Evolutionary conservation across 2,888 invertebrate species (phyloP), one percentile per base, ranked within the genome.

Genomic region (Vannuccia rotundouncinata): DNA sequence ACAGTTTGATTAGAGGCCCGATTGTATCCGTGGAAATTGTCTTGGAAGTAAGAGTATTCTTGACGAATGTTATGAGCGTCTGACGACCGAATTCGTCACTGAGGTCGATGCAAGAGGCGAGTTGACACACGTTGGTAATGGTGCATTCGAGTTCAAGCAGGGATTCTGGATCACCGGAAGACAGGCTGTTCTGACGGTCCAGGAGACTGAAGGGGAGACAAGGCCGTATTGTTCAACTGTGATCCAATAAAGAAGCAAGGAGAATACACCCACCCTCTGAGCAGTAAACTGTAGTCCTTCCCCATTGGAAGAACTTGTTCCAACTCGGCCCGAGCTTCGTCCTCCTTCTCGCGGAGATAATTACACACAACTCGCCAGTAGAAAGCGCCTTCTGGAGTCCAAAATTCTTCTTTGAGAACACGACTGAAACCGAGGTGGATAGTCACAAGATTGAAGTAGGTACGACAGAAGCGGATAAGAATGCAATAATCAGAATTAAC

Each of bases 41-140:
- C 1, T 30, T 30, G 25, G 77, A 77, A 13, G 45, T 31, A 17
- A 77, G 28, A 13, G 31, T 27, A 5, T 5, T 17, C 27, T 77
- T 77, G 10, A 78, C 29, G 29, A 78, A 28, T 59, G 28, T 60
- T 5, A 66, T 77, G 59, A 78, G 31, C 1, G 60, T 1, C 27
- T 74, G 31, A 1, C 78, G 2, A 25, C 59, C 59, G 30, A 59
- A 59, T 66, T 78, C 78, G 60, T 78, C 77, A 27, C 10, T 78
- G 1, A 79, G 29, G 74, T 78, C 74, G 29, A 79, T 31, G 28
- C 5, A 79, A 30, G 25, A 78, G 30, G 29, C 77, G 1, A 77
- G 10, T 5, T 17, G 25, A 1, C 77, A 25, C 74, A 79, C 78
- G 22, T 31, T 5, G 17, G 13, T 10, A 25, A 28, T 29, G 5